Conservation (phyloP, 1,140 invertebrate species). For the Oryctes rhinoceros region DNA sequence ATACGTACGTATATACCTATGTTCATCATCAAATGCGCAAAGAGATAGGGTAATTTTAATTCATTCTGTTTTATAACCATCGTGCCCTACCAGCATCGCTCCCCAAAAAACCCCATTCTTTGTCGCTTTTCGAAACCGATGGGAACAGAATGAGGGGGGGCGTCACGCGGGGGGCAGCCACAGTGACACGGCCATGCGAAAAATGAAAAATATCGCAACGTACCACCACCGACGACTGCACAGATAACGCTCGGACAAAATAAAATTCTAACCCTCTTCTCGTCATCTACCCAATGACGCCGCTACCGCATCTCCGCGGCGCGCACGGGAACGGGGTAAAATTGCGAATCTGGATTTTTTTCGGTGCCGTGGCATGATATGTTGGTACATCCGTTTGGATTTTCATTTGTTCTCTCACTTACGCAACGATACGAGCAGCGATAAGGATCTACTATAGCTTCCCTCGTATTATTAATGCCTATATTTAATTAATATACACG, state of each 20-base stretch:
- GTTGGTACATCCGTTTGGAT: too few species aligned
- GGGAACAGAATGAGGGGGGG: too few species aligned
- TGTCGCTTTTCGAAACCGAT: background rate
- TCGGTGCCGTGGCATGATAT: too few species aligned
- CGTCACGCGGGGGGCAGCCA: background rate
- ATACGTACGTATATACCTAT: conserved; percentile 14
- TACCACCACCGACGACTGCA: background rate
- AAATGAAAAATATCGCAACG: conserved; percentile 13
- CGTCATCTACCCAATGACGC: background rate
- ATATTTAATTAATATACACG: too few species aligned
- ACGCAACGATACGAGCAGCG: too few species aligned
- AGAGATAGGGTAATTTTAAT: conserved; percentile 40
- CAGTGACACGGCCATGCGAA: conserved; percentile 3
- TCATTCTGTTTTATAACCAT: conserved; percentile 28
- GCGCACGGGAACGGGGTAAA: too few species aligned
- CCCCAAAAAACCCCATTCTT: background rate
- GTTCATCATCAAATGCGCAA: conserved; percentile 16
- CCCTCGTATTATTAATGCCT: too few species aligned
- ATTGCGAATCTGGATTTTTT: too few species aligned
- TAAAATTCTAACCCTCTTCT: conserved; percentile 19
- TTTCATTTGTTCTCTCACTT: too few species aligned
- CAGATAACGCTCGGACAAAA: conserved; percentile 18
- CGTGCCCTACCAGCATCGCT: background rate
- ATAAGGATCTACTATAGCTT: too few species aligned
- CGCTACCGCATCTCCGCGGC: too few species aligned